Base-by-base conservation (phyloP, 2,888 invertebrate species). In the Cryptocephalus moraei region DNA sequence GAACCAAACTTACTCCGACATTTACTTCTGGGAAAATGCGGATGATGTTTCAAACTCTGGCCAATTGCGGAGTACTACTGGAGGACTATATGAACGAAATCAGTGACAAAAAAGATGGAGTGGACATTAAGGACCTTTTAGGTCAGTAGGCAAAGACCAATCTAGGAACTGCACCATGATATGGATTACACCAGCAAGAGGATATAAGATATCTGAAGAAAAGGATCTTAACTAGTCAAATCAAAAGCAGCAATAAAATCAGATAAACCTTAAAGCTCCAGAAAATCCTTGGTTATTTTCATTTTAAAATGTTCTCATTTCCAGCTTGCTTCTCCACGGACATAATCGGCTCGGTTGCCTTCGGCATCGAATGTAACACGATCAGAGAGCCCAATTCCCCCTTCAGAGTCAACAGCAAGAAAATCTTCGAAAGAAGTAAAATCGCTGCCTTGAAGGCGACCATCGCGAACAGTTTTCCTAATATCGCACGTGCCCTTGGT, bases 21-120 rank as follows among this genome's bases (percentile, higher is more conserved):
- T 84, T 83, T 56, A 75, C 82, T 0, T 73, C 80, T 0, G 79
- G 77, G 4, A 82, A 81, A 62, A 65, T 83, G 45, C 82, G 78
- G 60, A 70, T 66, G 1, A 79, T 82, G 77, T 80, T 77, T 54
- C 70, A 69, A 0, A 71, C 76, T 1, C 71, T 81, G n/a, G 71
- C 76, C 36, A 69, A 73, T 34, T 22, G 6, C 22, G 22, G 22
- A 22, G 6, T 6, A 6, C 2, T 22, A 6, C 22, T 22, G 22
- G 22, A 22, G 22, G 6, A 22, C 2, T 22, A 22, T 6, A 4
- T 22, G 22, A 6, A 22, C 3, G 22, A 22, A 22, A 6, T 22
- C 22, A 22, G 22, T 4, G 22, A 22, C 2, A 6, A 22, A 22
- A 6, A 6, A 22, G 22, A 4, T 6, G 22, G 3, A 4, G 22